Evolutionary conservation across 1,140 invertebrate genomes (phyloP), one percentile per base, ranked within the genome.

Genomic region (Nebria ingens): DNA sequence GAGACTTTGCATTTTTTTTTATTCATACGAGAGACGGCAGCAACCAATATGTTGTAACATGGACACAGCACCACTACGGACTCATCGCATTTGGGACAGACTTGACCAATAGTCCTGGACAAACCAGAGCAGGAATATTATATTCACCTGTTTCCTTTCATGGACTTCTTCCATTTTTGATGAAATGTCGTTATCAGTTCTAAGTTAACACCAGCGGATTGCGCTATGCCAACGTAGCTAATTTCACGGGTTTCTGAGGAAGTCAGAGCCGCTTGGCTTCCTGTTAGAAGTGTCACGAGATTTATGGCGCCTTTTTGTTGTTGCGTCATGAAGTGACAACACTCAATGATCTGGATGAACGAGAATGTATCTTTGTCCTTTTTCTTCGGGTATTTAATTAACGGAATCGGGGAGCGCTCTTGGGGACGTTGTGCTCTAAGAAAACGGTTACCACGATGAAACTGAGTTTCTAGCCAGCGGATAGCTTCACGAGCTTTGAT

Each of bases 391-490:
- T 80, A 79, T 71, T 91, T 92, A 45, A 91, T 78, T 3, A 86
- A 77, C 0, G 87, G 83, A 9, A 92, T 67, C 12, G 84, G 73
- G 19, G 83, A 73, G 17, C 81, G 79, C 69, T 94, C 91, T 22
- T 88, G 83, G 17, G 84, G 81, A 21, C 86, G 79, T 69, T 93
- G 91, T 2, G 89, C 85, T 58, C 86, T 75, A 57, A 91, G 70
- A 66, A 86, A 93, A 53, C 90, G 76, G 58, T 90, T 91, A 9
- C 92, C 92, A 60, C 83, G 82, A 55, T 84, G 82, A 17, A 95
- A 82, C 71, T 94, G 89, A 19, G 77, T 71, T 70, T 95, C 92
- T 51, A 97, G 71, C 91, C 92, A 95, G 59, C 92, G 84, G 52
- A 93, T 95, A 1, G 88, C 89, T 67, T 93, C 89, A 51, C 92